Evolutionary conservation across 2,797 vertebrate genomes (phyloP).

Genomic region (Margarornis squamiger): DNA sequence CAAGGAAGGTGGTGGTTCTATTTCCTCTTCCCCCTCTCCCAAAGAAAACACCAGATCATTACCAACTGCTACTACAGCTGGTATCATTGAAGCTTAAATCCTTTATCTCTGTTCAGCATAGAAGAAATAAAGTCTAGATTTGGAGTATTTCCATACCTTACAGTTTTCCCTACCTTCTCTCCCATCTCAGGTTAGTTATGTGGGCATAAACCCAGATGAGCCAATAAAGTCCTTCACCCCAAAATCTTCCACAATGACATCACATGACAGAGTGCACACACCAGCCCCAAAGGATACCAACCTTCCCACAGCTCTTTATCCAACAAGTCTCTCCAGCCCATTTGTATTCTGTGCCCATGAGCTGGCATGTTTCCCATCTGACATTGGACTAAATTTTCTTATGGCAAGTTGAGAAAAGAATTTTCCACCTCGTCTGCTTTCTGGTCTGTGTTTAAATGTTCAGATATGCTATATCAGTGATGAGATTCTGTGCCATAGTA

Average conservation of each 20-base stretch:
- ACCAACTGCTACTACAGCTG: not conserved
- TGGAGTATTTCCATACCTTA: not conserved
- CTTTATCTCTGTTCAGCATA: not conserved
- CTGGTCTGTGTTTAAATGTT: not conserved
- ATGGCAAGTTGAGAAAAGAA: not conserved
- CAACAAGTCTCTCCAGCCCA: not conserved
- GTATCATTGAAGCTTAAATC: not conserved
- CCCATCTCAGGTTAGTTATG: not conserved
- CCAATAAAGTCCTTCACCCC: not conserved
- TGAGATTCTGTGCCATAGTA: not conserved
- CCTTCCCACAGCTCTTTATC: not conserved
- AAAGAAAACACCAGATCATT: not conserved
- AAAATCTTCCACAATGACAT: not conserved
- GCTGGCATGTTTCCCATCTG: not conserved
- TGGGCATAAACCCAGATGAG: not conserved
- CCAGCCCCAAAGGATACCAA: not conserved
- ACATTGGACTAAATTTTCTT: not conserved
- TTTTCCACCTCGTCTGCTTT: not conserved
- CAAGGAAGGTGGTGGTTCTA: not conserved
- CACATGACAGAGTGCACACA: not conserved
- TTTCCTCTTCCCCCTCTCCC: not conserved
- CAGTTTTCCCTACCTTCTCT: not conserved
- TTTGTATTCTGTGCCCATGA: not conserved
- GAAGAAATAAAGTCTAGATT: not conserved
- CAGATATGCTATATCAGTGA: not conserved